Conservation (phyloP, 2,113 vertebrate genomes). For the Chaetura pelagica region DNA sequence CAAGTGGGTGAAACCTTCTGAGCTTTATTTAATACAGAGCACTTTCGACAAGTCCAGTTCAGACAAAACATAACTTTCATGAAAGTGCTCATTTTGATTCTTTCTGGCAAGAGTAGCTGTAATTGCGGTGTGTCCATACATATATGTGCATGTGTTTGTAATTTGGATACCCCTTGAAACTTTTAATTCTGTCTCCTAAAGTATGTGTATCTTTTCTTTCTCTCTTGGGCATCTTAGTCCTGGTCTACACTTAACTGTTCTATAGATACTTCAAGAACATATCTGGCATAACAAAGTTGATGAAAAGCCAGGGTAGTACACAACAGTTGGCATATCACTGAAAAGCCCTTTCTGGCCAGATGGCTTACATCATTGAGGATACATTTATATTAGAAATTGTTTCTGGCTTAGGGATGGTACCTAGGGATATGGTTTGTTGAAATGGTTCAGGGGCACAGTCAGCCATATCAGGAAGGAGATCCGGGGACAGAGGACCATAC, state of each 20-base stretch:
- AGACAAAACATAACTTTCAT: background rate
- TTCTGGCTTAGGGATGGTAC: background rate
- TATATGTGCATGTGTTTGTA: background rate
- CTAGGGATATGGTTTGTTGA: background rate
- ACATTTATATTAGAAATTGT: background rate
- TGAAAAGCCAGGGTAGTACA: background rate
- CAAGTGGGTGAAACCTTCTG: conserved; percentile 5
- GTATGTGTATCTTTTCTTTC: background rate
- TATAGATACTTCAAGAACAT: background rate
- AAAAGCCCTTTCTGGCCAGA: background rate
- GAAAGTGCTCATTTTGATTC: background rate
- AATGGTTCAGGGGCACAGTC: background rate
- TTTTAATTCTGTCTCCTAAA: conserved; percentile 19
- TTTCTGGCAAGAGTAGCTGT: background rate
- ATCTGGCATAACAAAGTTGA: background rate
- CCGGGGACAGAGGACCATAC: background rate
- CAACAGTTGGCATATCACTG: background rate
- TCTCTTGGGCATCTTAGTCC: background rate
- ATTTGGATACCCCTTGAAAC: background rate
- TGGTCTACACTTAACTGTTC: background rate
- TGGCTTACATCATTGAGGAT: background rate
- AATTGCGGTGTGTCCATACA: background rate
- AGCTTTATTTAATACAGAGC: conserved; percentile 1
- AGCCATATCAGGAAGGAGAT: background rate
- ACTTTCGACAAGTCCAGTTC: conserved; percentile 15